Percentiles rank a stretch among this genome's conserved stretches.
These are phyloP conservation scores for Myotis davidii DNA, from an alignment of 2,113 vertebrate genomes.

Conservation along the genomic window DNA sequence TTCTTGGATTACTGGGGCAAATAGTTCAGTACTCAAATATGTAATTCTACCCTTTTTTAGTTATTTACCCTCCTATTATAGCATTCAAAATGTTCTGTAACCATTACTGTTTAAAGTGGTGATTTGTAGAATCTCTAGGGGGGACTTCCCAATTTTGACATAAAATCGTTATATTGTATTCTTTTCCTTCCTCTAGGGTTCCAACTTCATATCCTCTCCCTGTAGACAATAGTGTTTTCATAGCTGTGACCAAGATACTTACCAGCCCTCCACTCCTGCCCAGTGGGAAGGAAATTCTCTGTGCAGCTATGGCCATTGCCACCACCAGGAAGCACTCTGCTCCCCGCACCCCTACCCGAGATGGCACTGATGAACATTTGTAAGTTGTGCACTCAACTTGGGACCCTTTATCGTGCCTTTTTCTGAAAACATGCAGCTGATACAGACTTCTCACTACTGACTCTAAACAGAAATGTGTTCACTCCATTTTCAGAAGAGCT, in stretches of 20 bases:
- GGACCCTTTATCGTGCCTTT: neutral
- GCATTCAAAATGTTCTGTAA: constrained; percentile 20
- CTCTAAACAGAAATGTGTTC: neutral
- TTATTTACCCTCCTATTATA: neutral
- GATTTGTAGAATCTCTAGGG: neutral
- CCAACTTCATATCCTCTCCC: neutral
- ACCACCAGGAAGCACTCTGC: neutral
- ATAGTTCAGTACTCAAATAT: neutral
- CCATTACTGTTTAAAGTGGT: neutral
- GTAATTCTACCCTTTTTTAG: neutral
- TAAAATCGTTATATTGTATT: neutral
- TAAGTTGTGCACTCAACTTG: neutral
- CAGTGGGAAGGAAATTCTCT: neutral
- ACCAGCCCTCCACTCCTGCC: neutral
- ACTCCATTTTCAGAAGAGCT: constrained; percentile 54
- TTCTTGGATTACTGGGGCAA: neutral
- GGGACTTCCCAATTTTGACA: neutral
- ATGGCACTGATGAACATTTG: neutral
- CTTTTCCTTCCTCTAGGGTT: constrained; percentile 20
- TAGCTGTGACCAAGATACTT: neutral
- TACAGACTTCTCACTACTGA: neutral
- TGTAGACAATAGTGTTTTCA: neutral
- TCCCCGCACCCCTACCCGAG: too few relatives aligned
- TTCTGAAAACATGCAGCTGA: constrained; percentile 34
- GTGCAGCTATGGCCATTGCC: neutral